Evolutionary conservation across 2,113 vertebrate species (phyloP).

Genomic region (Emydocephalus ijimae): DNA sequence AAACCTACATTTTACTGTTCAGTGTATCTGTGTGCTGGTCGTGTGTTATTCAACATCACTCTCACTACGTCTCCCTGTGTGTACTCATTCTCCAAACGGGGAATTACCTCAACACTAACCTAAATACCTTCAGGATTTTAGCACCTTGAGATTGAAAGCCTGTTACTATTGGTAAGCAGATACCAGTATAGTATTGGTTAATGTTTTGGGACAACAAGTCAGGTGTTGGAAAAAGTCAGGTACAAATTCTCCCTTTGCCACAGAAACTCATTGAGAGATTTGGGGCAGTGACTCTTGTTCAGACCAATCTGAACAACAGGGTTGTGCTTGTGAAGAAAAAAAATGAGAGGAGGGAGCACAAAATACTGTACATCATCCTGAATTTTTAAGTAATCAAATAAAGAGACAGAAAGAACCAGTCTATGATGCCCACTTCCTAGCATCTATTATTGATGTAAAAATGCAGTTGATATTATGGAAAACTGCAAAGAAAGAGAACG

Average conservation of each 20-base stretch:
- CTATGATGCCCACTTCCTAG: not conserved
- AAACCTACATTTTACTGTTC: too few relatives aligned
- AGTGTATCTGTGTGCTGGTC: too few relatives aligned
- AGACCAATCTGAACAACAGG: not conserved
- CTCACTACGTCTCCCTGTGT: too few relatives aligned
- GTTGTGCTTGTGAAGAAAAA: not conserved
- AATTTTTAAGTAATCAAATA: not conserved
- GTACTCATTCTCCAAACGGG: too few relatives aligned
- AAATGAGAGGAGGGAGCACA: not conserved
- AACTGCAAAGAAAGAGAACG: too few relatives aligned
- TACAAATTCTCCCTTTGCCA: not conserved
- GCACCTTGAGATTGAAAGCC: not conserved
- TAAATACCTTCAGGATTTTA: too few relatives aligned
- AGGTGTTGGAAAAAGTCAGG: not conserved
- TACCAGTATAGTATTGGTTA: not conserved
- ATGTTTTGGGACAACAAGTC: not conserved
- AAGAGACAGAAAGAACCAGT: not conserved
- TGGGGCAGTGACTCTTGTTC: not conserved
- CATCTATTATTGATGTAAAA: not conserved
- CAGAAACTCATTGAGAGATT: not conserved
- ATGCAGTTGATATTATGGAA: not conserved
- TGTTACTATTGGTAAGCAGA: not conserved
- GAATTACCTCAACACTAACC: too few relatives aligned
- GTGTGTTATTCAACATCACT: too few relatives aligned
- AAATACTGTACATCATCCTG: not conserved